Conservation (phyloP, 1,140 invertebrate genomes). For the Trachymyrmex cornetzi region DNA sequence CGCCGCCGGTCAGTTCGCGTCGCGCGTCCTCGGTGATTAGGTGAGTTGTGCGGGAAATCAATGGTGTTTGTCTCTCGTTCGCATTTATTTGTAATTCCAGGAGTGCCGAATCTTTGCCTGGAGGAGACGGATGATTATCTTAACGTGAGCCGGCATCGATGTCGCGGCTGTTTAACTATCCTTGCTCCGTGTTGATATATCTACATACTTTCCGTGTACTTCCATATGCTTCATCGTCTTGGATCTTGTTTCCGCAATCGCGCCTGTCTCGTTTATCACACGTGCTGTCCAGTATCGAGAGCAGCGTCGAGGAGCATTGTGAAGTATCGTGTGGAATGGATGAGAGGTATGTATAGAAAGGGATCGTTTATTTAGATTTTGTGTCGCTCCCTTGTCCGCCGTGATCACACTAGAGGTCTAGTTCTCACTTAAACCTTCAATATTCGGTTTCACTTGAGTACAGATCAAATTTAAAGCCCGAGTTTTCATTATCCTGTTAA, state of each 20-base stretch:
- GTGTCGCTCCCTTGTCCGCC: not conserved
- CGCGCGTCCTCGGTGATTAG: not conserved
- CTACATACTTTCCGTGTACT: not conserved
- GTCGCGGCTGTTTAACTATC: not conserved
- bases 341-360: too few relatives aligned
- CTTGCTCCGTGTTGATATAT: not conserved
- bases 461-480: too few relatives aligned
- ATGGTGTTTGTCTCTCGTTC: not conserved
- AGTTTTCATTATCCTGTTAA: too few relatives aligned
- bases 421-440: too few relatives aligned
- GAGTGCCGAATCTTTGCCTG: not conserved
- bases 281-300: too few relatives aligned
- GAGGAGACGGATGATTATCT: not conserved
- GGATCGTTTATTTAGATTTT: not conserved
- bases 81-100: not conserved
- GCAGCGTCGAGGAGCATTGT: not conserved
- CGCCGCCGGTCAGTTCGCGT: not conserved
- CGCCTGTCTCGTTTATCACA: too few relatives aligned
- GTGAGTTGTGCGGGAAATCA: not conserved
- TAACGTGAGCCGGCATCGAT: not conserved
- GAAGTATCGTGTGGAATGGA: not conserved
- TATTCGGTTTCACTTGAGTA: too few relatives aligned
- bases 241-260: not conserved
- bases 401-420: not conserved
- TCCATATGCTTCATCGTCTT: not conserved